Evolutionary conservation across 2,888 invertebrate species (phyloP).

Genomic region (Plutella xylostella): DNA sequence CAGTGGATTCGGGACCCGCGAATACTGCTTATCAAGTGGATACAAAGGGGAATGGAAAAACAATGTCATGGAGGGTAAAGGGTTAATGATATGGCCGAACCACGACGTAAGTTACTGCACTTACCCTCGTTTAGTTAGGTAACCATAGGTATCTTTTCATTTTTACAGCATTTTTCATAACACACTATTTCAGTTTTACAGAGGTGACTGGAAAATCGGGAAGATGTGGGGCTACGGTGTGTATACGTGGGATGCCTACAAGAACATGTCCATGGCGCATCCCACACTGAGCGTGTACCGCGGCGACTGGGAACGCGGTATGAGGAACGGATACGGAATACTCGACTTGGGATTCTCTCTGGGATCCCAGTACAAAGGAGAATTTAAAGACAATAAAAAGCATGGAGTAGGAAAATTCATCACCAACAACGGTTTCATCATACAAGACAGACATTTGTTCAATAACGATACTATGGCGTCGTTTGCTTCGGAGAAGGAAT

Average conservation of each 20-base stretch:
- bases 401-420: slow-evolving; percentile 65
- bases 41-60: slow-evolving; percentile 70
- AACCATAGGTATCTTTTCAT: no score
- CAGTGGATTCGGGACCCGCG: slow-evolving; percentile 49
- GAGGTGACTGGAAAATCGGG: slow-evolving; percentile 69
- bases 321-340: slow-evolving; percentile 60
- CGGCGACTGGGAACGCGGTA: slow-evolving; percentile 68
- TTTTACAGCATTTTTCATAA: no score
- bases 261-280: slow-evolving; percentile 62
- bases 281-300: slow-evolving; percentile 62
- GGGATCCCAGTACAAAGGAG: slow-evolving; percentile 67
- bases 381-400: slow-evolving; percentile 67
- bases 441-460: slow-evolving; percentile 58
- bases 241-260: slow-evolving; percentile 68
- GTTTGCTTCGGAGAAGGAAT: background rate
- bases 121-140: no score
- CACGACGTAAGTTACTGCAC: slow-evolving; percentile 56
- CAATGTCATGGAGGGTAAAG: slow-evolving; percentile 64
- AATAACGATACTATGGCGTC: slow-evolving; percentile 44
- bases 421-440: slow-evolving; percentile 66
- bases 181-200: slow-evolving; percentile 64
- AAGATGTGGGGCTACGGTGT: slow-evolving; percentile 69
- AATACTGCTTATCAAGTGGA: slow-evolving; percentile 45
- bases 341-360: slow-evolving; percentile 60
- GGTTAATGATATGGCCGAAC: slow-evolving; percentile 72